phyloP scores from a whole-genome alignment of 2,888 invertebrate species.

The Rugalucina vietnamica region DNA sequence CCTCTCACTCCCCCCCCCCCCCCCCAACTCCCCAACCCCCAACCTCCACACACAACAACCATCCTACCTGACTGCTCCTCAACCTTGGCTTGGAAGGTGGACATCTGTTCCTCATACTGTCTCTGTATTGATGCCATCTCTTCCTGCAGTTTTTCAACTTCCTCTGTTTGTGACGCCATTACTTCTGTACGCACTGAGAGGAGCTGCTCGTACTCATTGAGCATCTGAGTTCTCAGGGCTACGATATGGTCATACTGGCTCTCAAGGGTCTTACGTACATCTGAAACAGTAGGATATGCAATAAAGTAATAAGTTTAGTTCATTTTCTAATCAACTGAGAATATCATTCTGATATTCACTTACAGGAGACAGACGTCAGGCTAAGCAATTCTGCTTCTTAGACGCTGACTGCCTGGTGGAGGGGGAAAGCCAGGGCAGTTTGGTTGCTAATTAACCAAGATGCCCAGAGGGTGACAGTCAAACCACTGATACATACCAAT shows the following conservation, averaged over 20 bases:
- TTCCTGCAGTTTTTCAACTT: slow-evolving; percentile 70
- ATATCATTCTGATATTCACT: too few species aligned
- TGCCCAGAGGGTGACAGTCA: too few species aligned
- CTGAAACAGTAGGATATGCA: too few species aligned
- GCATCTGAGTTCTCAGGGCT: slow-evolving; percentile 69
- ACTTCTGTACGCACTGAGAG: slow-evolving; percentile 68
- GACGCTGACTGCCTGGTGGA: too few species aligned
- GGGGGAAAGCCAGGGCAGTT: too few species aligned
- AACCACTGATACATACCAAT: too few species aligned
- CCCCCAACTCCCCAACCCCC: not conserved
- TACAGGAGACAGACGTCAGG: too few species aligned
- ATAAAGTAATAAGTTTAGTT: too few species aligned
- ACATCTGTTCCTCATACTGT: slow-evolving; percentile 71
- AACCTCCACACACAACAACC: not conserved
- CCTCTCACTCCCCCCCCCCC: not conserved
- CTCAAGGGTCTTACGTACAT: slow-evolving; percentile 69
- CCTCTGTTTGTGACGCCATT: slow-evolving; percentile 68
- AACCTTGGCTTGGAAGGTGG: slow-evolving; percentile 61
- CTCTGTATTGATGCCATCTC: slow-evolving; percentile 72
- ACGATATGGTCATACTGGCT: slow-evolving; percentile 73
- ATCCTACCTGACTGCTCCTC: slow-evolving; percentile 60
- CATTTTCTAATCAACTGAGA: too few species aligned
- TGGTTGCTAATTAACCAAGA: too few species aligned
- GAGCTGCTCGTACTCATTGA: slow-evolving; percentile 74
- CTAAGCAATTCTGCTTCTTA: too few species aligned